Conservation (phyloP, 2,797 vertebrate genomes). For the Channallabes apus region DNA sequence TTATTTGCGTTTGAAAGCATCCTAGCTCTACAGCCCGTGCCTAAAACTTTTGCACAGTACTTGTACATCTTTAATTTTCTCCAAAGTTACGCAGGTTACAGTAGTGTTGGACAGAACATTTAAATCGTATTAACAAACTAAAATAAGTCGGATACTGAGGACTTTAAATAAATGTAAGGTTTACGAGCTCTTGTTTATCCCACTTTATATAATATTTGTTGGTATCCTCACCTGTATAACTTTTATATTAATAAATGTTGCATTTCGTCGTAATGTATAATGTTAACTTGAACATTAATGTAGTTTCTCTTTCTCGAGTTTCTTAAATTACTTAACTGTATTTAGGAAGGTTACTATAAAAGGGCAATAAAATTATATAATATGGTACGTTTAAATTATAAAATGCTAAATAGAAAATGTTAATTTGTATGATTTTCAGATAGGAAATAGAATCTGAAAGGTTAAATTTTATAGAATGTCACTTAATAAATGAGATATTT, state of each 20-base stretch:
- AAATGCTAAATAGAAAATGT: neutral
- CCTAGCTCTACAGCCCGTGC: too few species aligned
- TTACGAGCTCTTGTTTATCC: neutral
- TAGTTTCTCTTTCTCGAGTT: neutral
- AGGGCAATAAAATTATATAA: neutral
- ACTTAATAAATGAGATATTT: neutral
- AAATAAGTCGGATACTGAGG: neutral
- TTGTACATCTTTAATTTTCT: neutral
- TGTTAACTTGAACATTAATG: neutral
- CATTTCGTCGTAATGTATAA: neutral
- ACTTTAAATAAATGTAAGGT: neutral
- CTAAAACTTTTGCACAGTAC: too few species aligned
- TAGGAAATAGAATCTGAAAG: neutral
- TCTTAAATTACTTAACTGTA: neutral
- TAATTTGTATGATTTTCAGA: neutral
- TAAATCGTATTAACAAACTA: neutral
- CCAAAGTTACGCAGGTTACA: neutral
- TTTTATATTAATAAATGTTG: too few species aligned
- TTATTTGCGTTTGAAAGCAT: too few species aligned
- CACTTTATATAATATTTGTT: neutral
- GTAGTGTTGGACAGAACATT: too few species aligned
- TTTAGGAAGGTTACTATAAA: neutral
- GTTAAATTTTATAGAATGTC: neutral
- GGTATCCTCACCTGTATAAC: neutral
- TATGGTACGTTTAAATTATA: too few species aligned